A percentile compares a stretch with the other conserved stretches of the same genome.
phyloP scores from a whole-genome alignment of 2,888 invertebrate genomes.

The Dynastes hyllus region DNA sequence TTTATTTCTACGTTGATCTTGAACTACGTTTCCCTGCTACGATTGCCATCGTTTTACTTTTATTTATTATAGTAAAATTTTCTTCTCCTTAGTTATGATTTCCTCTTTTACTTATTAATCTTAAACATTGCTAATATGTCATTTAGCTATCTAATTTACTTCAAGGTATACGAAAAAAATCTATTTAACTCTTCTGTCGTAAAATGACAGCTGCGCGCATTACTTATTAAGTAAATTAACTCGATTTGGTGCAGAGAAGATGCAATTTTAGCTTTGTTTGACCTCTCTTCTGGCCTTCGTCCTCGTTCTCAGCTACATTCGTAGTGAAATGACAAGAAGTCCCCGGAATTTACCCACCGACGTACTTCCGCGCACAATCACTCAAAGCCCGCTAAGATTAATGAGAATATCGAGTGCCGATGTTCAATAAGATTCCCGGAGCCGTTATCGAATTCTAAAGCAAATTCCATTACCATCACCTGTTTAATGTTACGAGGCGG shows the following conservation, averaged over 20 bases:
- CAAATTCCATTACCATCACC: conserved; percentile 52
- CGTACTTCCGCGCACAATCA: conserved; percentile 41
- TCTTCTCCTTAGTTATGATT: no score
- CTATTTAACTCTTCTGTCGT: conserved; percentile 12
- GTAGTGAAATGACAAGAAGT: neutral
- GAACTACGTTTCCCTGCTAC: no score
- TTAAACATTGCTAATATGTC: neutral
- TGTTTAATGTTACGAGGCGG: conserved; percentile 49
- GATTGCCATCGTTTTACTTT: no score
- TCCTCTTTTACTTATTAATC: no score
- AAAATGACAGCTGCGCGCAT: neutral
- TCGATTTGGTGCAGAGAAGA: conserved; percentile 6
- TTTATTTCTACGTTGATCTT: no score
- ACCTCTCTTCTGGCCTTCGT: neutral
- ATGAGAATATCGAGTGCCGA: conserved; percentile 49
- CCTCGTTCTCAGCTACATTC: neutral
- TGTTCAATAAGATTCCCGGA: conserved; percentile 46
- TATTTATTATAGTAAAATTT: no score
- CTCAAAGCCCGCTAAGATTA: conserved; percentile 47
- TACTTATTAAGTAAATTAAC: conserved; percentile 24
- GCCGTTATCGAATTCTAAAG: conserved; percentile 51
- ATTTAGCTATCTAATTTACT: conserved; percentile 19
- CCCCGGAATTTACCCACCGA: conserved; percentile 27
- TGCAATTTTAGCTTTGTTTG: conserved; percentile 18
- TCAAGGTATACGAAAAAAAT: conserved; percentile 2